These are phyloP conservation scores for Drosophila nigricruria DNA, from an alignment of 2,888 invertebrate genomes.

Conservation along the genomic window DNA sequence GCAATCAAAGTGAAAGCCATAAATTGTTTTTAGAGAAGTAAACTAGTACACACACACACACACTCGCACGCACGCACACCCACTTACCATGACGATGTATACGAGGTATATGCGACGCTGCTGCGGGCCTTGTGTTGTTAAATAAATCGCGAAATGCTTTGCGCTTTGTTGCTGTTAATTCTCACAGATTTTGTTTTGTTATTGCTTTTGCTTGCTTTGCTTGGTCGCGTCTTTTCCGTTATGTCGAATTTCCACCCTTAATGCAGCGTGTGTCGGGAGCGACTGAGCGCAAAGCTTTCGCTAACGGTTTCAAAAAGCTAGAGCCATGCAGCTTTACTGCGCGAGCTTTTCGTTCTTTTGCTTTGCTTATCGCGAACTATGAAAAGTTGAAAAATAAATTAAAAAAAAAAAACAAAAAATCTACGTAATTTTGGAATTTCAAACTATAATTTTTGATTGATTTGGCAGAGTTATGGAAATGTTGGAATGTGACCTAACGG, in stretches of 20 bases:
- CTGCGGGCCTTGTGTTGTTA: constrained; percentile 47
- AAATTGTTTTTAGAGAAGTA: constrained; percentile 52
- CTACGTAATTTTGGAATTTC: constrained; percentile 1
- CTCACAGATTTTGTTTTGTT: constrained; percentile 25
- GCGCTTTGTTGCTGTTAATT: constrained; percentile 34
- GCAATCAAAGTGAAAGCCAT: constrained; percentile 54
- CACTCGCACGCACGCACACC: constrained; percentile 26
- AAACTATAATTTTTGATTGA: constrained; percentile 32
- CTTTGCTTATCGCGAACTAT: constrained; percentile 7
- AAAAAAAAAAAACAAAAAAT: background rate
- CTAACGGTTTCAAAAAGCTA: constrained; percentile 74
- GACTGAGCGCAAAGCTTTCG: constrained; percentile 62
- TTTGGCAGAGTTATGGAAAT: constrained; percentile 9
- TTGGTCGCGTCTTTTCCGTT: constrained; percentile 24
- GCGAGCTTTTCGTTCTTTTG: constrained; percentile 41
- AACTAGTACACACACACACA: constrained; percentile 30
- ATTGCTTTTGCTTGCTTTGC: constrained; percentile 2
- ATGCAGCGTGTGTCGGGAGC: constrained; percentile 66
- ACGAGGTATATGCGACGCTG: constrained; percentile 57
- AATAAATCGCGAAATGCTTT: constrained; percentile 59
- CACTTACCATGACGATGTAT: constrained; percentile 76
- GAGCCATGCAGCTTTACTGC: constrained; percentile 52
- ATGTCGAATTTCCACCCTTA: constrained; percentile 63
- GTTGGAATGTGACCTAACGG: constrained; percentile 7
- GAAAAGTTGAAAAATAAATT: background rate